These are phyloP conservation scores for Marisa cornuarietis DNA, from an alignment of 1,140 invertebrate species.

Conservation along the genomic window DNA sequence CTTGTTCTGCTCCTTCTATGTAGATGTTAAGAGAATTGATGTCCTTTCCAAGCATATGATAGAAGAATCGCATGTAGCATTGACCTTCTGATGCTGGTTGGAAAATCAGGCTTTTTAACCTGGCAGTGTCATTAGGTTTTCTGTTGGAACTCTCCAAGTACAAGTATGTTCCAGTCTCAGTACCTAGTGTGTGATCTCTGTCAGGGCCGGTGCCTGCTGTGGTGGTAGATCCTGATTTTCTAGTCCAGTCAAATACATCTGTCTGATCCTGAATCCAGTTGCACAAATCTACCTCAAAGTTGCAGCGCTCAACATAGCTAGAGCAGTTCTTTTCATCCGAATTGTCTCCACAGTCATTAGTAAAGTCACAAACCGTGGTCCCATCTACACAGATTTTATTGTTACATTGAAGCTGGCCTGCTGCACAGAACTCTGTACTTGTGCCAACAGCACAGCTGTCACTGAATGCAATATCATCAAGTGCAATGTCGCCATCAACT, in stretches of 20 bases:
- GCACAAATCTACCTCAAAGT: constrained; percentile 58
- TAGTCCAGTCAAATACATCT: constrained; percentile 62
- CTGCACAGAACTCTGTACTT: constrained; percentile 30
- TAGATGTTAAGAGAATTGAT: constrained; percentile 42
- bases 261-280: constrained; percentile 49
- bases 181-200: constrained; percentile 77
- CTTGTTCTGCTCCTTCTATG: constrained; percentile 35
- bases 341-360: constrained; percentile 63
- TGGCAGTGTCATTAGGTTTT: constrained; percentile 75
- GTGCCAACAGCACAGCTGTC: constrained; percentile 57
- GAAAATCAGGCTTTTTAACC: constrained; percentile 68
- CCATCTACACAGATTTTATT: constrained; percentile 52
- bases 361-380: constrained; percentile 52
- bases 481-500: constrained; percentile 76
- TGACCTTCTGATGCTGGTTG: constrained; percentile 34
- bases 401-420: constrained; percentile 52
- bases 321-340: constrained; percentile 59
- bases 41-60: constrained; percentile 53
- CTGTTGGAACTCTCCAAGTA: constrained; percentile 77
- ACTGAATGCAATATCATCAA: constrained; percentile 78
- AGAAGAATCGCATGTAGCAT: constrained; percentile 65
- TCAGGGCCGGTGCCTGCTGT: constrained; percentile 74
- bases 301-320: constrained; percentile 58
- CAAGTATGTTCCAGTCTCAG: constrained; percentile 77
- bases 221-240: constrained; percentile 68